Percentiles rank a stretch among this genome's conserved stretches.
Conservation (phyloP, 1,140 invertebrate species). For the Lethrus apterus region DNA sequence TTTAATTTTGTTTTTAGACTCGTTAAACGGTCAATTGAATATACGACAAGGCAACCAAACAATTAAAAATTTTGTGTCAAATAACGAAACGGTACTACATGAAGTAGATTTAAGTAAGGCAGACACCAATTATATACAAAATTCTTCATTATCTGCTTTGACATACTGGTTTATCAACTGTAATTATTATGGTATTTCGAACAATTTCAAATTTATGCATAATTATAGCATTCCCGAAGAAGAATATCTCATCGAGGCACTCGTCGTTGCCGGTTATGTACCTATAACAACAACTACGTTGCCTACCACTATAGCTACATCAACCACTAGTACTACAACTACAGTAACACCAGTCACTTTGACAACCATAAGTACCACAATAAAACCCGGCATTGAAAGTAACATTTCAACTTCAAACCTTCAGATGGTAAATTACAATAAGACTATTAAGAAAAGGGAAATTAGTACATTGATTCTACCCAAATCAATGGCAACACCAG, state of each 20-base stretch:
- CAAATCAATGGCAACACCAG: neutral
- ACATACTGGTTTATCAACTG: conserved; percentile 76
- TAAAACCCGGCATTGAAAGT: too few relatives aligned
- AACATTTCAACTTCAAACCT: conserved; percentile 19
- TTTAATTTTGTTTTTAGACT: conserved; percentile 42
- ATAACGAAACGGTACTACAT: conserved; percentile 48
- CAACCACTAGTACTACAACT: conserved; percentile 30
- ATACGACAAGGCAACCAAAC: conserved; percentile 53
- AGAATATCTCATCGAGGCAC: conserved; percentile 58
- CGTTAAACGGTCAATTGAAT: conserved; percentile 56
- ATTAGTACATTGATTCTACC: neutral
- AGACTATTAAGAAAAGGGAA: conserved; percentile 12
- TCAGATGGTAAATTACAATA: conserved; percentile 19
- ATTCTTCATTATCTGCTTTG: conserved; percentile 53
- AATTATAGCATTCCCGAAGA: conserved; percentile 55
- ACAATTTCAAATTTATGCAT: conserved; percentile 51
- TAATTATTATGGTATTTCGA: conserved; percentile 56
- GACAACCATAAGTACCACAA: too few relatives aligned
- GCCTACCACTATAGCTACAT: conserved; percentile 49
- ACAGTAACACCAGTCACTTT: conserved; percentile 18
- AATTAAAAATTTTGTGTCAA: conserved; percentile 54
- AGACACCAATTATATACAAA: conserved; percentile 52
- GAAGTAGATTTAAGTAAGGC: conserved; percentile 49
- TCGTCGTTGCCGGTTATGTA: conserved; percentile 60
- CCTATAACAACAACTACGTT: conserved; percentile 53